Conservation (phyloP, 2,113 vertebrate species). For the Litocranius walleri region DNA sequence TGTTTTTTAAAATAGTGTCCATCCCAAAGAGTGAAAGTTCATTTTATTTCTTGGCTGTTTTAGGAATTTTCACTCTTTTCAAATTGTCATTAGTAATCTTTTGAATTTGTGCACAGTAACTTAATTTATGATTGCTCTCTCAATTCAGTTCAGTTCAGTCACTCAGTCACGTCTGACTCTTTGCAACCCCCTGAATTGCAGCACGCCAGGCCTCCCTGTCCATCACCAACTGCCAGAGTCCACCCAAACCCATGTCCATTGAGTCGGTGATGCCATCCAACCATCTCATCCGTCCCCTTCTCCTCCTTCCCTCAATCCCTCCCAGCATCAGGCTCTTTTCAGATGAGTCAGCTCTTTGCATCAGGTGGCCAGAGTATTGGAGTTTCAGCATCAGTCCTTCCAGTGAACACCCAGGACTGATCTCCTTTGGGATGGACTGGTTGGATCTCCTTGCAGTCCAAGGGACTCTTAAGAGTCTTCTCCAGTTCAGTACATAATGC, state of each 20-base stretch:
- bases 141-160: neutral
- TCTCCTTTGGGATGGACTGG: neutral
- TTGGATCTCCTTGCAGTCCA: neutral
- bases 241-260: neutral
- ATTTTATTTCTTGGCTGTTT: slow-evolving; percentile 17
- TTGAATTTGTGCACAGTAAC: neutral
- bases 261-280: neutral
- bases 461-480: neutral
- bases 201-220: neutral
- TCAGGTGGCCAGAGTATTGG: neutral
- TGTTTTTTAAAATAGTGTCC: neutral
- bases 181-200: neutral
- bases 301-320: neutral
- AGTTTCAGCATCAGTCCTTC: neutral
- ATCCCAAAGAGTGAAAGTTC: neutral
- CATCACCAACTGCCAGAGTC: neutral
- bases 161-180: neutral
- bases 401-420: neutral
- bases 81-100: neutral
- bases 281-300: neutral
- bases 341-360: neutral
- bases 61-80: neutral
- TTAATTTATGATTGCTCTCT: neutral
- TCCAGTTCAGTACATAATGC: neutral
- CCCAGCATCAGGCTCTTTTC: neutral